phyloP scores from a whole-genome alignment of 1,140 invertebrate genomes.

The Eriosoma lanigerum region DNA sequence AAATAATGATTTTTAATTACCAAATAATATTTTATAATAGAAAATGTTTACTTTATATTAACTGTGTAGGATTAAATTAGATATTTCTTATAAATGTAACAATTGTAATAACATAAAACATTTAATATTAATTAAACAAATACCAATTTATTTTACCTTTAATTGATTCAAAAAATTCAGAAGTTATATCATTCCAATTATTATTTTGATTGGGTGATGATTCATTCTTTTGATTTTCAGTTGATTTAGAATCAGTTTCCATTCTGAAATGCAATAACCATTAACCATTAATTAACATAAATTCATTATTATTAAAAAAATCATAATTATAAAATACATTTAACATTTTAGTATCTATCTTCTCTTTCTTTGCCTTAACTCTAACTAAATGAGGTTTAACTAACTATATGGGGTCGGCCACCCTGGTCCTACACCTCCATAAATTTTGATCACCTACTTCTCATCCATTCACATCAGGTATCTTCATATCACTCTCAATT shows the following conservation, averaged over 20 bases:
- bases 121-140: not conserved
- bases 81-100: not conserved
- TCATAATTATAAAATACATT: no score
- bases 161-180: slow-evolving; percentile 49
- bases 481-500: no score
- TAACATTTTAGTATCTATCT: no score
- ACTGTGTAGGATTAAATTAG: not conserved
- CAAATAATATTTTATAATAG: not conserved
- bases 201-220: slow-evolving; percentile 14
- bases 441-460: no score
- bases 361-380: no score
- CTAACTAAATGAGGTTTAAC: no score
- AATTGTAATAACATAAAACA: not conserved
- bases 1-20: no score
- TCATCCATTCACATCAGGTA: no score
- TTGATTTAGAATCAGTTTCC: slow-evolving; percentile 30
- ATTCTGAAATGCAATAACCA: slow-evolving; percentile 19
- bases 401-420: no score
- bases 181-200: slow-evolving; percentile 49
- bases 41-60: not conserved
- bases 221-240: slow-evolving; percentile 32
- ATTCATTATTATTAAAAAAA: not conserved
- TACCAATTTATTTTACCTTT: slow-evolving; percentile 9
- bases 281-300: not conserved
- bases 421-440: no score